A percentile compares a stretch with the other conserved stretches of the same genome.
phyloP scores from a whole-genome alignment of 2,888 invertebrate species.

The Ctenicera cuprea region DNA sequence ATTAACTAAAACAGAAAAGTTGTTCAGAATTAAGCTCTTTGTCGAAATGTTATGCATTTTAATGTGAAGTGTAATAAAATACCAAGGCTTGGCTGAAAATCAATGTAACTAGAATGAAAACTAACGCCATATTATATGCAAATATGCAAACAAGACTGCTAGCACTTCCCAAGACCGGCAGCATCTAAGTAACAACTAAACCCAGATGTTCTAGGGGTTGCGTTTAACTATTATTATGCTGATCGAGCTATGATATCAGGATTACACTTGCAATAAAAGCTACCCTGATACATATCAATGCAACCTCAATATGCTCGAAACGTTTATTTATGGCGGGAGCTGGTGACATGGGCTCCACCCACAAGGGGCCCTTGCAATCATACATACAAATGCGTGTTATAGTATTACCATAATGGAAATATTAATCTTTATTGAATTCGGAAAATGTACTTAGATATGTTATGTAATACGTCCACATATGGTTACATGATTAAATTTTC shows the following conservation, averaged over 20 bases:
- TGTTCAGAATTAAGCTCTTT: too few species aligned
- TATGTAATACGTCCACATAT: background rate
- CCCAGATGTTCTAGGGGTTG: slow-evolving; percentile 69
- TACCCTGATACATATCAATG: slow-evolving; percentile 72
- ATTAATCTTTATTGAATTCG: slow-evolving; percentile 38
- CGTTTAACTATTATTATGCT: slow-evolving; percentile 73
- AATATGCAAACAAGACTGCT: background rate
- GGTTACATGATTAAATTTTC: too few species aligned
- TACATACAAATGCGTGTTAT: slow-evolving; percentile 47
- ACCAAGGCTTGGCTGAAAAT: too few species aligned
- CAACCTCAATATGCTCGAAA: slow-evolving; percentile 72
- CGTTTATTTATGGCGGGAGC: slow-evolving; percentile 68
- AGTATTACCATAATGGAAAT: slow-evolving; percentile 44
- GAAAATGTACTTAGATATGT: background rate
- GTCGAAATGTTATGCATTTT: too few species aligned
- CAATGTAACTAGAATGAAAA: too few species aligned
- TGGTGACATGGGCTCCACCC: slow-evolving; percentile 67
- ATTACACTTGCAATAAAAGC: slow-evolving; percentile 74
- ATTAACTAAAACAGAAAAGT: too few species aligned
- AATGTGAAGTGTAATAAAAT: too few species aligned
- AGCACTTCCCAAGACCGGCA: background rate
- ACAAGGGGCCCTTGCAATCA: slow-evolving; percentile 47
- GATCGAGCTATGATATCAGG: slow-evolving; percentile 73
- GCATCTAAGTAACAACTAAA: slow-evolving; percentile 45
- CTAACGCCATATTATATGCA: too few species aligned